These are phyloP conservation scores for Paedocypris micromegethes DNA, from an alignment of 2,797 vertebrate genomes.

Conservation along the genomic window DNA sequence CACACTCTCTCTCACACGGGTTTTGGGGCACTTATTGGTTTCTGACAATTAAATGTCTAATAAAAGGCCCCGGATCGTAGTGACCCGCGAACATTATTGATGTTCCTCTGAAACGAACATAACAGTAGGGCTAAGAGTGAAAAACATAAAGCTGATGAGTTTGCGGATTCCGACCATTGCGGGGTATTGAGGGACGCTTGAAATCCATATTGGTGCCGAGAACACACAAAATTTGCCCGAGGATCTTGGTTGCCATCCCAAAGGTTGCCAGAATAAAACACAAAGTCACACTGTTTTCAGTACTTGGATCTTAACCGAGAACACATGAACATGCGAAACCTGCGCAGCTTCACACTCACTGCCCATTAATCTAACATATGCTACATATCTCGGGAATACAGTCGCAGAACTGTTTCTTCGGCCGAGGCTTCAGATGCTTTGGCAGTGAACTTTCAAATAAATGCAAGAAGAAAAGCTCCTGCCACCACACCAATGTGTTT, in stretches of 20 bases:
- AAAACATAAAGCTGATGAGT: no score
- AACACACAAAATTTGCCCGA: no score
- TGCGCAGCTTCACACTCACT: constrained; percentile 13
- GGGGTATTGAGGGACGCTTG: no score
- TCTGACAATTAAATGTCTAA: no score
- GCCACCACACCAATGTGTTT: neutral
- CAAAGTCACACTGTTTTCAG: constrained; percentile 25
- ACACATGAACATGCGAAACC: constrained; percentile 30
- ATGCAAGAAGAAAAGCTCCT: neutral
- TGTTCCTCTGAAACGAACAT: no score
- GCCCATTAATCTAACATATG: constrained; percentile 2
- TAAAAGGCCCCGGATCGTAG: no score
- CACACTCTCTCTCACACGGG: no score
- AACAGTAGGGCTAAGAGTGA: no score
- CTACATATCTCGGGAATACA: neutral
- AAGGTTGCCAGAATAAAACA: constrained; percentile 29
- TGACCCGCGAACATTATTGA: no score
- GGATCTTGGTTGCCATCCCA: neutral
- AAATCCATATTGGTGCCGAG: no score
- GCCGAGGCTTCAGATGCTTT: neutral
- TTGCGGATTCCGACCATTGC: no score
- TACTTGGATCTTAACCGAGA: constrained; percentile 25
- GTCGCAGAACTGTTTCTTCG: neutral
- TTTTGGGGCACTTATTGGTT: no score
- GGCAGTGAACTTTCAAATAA: neutral